A percentile compares a stretch with the other conserved stretches of the same genome.
Evolutionary conservation across 2,888 invertebrate species (phyloP).

Genomic region (Cheilosia pagana): DNA sequence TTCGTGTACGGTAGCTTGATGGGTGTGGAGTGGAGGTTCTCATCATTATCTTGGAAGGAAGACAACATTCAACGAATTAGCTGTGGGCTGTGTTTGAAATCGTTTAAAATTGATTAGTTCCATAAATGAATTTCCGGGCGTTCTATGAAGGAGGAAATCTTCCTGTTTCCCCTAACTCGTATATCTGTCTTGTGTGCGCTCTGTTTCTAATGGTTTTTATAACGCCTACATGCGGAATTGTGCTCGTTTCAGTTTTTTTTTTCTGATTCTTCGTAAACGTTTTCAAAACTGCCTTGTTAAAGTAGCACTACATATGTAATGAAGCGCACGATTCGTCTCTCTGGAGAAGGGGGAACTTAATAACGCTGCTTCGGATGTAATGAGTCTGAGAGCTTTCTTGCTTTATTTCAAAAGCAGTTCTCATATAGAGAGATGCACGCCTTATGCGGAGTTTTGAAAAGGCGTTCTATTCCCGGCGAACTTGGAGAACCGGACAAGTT

Average conservation of each 20-base stretch:
- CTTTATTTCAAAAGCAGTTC: too few relatives aligned
- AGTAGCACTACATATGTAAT: too few relatives aligned
- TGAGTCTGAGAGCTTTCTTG: too few relatives aligned
- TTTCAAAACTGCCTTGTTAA: too few relatives aligned
- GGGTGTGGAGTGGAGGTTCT: constrained; percentile 16
- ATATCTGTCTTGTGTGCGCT: background rate
- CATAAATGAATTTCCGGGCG: constrained; percentile 42
- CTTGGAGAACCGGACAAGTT: too few relatives aligned
- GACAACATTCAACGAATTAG: background rate
- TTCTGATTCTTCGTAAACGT: too few relatives aligned
- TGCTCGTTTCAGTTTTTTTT: background rate
- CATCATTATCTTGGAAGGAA: constrained; percentile 10
- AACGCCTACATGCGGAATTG: background rate
- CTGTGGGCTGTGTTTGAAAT: constrained; percentile 11
- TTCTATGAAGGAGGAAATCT: background rate
- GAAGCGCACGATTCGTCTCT: too few relatives aligned
- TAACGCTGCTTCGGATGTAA: too few relatives aligned
- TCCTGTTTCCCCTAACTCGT: constrained; percentile 1
- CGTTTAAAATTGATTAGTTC: constrained; percentile 16
- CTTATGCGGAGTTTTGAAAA: too few relatives aligned
- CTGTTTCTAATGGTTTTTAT: background rate
- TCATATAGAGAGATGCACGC: too few relatives aligned
- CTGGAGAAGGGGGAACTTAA: too few relatives aligned
- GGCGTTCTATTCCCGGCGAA: too few relatives aligned
- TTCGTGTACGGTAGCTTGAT: constrained; percentile 8